Evolutionary conservation across 2,888 invertebrate species (phyloP).

Genomic region (Drosophila subquinaria): DNA sequence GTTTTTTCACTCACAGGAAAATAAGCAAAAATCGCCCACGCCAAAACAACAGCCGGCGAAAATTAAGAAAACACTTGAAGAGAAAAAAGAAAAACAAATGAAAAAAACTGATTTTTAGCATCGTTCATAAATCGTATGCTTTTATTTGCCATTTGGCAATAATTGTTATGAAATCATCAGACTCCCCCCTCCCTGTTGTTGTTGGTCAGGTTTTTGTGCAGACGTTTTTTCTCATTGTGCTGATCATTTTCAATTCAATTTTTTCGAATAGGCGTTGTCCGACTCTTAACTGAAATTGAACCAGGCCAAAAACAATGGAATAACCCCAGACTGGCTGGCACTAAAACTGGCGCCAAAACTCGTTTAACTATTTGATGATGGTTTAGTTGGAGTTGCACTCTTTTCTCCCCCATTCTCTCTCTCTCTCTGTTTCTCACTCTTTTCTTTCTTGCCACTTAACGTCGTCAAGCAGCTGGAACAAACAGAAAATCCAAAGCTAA

Average conservation of each 20-base stretch:
- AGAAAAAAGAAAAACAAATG: conserved; percentile 24
- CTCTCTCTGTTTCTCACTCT: neutral
- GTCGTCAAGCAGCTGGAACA: conserved; percentile 78
- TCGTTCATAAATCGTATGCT: conserved; percentile 54
- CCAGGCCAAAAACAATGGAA: conserved; percentile 74
- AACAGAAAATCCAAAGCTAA: conserved; percentile 72
- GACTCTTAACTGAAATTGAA: conserved; percentile 61
- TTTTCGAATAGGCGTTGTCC: conserved; percentile 59
- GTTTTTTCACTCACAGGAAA: conserved; percentile 39
- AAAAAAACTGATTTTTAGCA: conserved; percentile 19
- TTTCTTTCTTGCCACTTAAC: conserved; percentile 58
- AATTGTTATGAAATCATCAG: conserved; percentile 72
- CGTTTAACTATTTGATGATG: conserved; percentile 56
- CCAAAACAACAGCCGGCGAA: conserved; percentile 57
- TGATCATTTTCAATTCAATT: conserved; percentile 66
- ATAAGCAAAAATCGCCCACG: conserved; percentile 55
- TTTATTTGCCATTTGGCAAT: conserved; percentile 69
- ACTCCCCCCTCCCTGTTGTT: neutral
- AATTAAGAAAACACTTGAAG: conserved; percentile 39
- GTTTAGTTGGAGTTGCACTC: conserved; percentile 35
- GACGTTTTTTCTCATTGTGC: conserved; percentile 40
- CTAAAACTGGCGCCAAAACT: conserved; percentile 62
- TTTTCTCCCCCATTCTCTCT: conserved; percentile 1
- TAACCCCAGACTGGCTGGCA: conserved; percentile 67
- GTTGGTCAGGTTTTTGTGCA: conserved; percentile 42